Evolutionary conservation across 2,113 vertebrate species (phyloP), one percentile per base, ranked within the genome.

Genomic region (Bostrychus sinensis): DNA sequence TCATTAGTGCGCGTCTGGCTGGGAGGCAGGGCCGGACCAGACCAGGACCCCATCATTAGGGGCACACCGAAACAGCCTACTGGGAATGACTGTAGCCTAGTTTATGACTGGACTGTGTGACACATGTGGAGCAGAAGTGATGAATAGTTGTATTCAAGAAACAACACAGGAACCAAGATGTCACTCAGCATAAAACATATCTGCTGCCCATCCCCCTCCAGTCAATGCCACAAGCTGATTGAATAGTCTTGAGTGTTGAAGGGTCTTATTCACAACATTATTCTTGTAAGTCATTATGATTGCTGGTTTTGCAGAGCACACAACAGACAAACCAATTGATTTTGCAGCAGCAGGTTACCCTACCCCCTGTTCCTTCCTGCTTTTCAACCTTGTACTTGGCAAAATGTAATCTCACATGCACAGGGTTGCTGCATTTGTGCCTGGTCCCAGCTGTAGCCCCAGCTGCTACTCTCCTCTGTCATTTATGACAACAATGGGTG

Each of bases 401-500:
- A 43, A 45, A 61, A 46, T 39, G 43, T 30, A 61, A 53, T 66
- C 54, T n/a, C 11, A 1, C 30, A 20, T 61, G 25, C 16, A n/a
- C 5, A 26, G 32, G 32, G 56, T 20, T 45, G 10, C 13, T 51
- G 42, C 22, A 19, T 36, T 17, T 68, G 58, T 20, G 39, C 2
- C 1, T 17, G 51, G n/a, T 41, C 48, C 56, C 73, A 73, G 62
- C 68, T 73, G 73, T 9, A 30, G 8, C 17, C 59, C 62, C 81
- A 81, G 77, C 85, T 87, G 81, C 64, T 56, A 25, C 51, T 57
- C 53, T 57, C 41, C 7, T 53, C 42, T 65, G 28, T 62, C 61
- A 51, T 71, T 71, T 41, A 64, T 39, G 46, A 36, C 6, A 53
- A 55, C 19, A 75, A 50, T 25, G 38, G 70, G 51, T 51, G 61